Base-by-base conservation (phyloP, 1,140 invertebrate species). In the Zaprionus africanus region DNA sequence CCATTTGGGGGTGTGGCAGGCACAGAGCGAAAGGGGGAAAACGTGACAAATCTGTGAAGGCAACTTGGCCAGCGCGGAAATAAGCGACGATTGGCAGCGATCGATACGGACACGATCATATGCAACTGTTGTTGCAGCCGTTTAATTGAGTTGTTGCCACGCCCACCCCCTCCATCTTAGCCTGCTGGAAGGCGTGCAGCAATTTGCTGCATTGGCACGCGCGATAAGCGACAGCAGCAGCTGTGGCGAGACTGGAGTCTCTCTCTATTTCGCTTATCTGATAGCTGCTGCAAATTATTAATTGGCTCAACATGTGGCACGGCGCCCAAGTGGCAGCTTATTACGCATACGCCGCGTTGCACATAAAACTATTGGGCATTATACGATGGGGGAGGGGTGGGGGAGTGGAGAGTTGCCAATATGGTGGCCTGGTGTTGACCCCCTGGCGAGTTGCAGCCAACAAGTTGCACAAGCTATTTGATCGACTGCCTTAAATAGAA, bases 121-220 rank as follows among this genome's bases (percentile, higher is more conserved):
- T 41, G 26, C 61, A 56, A 51, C 61, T 54, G 63, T 49, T 62
- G 75, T 63, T 64, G 81, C 15, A 49, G 61, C 64, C 36, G 68
- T n/a, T 68, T 75, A 86, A 86, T 87, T 87, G 73, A 88, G 84
- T 82, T 86, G 83, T 87, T 66, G 76, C 58, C 26, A 60, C 38
- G 17, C 31, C 12, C 31, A 34, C 34, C 38, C 34, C 61, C 54
- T 41, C 49, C 36, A 22, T 22, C 1, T 7, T 34, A 22, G n/a
- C 41, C 15, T 41, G 24, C 19, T 26, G 26, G 28, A 31, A 57
- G 65, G 65, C 65, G 57, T 79, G 59, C 19, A 51, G 43, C 46
- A 74, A 71, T 82, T 82, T 79, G 72, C 66, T 19, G 26, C n/a
- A 12, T 31, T 36, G 59, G 71, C 71, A 74, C 64, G 71, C 57